Conservation (phyloP, 2,888 invertebrate species). For the Cheilosia scutellata region DNA sequence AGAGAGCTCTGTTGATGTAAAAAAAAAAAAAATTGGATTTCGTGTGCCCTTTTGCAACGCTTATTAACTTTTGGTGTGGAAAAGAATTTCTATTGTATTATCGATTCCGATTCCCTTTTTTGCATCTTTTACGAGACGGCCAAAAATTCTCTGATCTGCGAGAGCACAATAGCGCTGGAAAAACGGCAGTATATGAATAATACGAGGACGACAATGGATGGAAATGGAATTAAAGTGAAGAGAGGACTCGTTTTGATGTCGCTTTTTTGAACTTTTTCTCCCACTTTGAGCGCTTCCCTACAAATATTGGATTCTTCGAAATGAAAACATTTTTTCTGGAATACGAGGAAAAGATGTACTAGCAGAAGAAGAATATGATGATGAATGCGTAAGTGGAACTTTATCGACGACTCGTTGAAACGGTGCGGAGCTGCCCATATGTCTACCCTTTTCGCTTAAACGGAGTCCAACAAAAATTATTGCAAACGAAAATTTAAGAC, state of each 20-base stretch:
- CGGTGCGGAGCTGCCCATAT: slow-evolving; percentile 26
- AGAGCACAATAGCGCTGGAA: slow-evolving; percentile 43
- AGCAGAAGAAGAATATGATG: slow-evolving; percentile 48
- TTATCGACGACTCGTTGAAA: slow-evolving; percentile 31
- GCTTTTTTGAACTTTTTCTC: slow-evolving; percentile 10
- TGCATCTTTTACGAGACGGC: slow-evolving; percentile 48
- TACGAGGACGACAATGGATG: slow-evolving; percentile 34
- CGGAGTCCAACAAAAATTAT: background rate
- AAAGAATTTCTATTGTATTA: slow-evolving; percentile 72
- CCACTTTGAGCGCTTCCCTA: background rate
- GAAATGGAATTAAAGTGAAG: background rate
- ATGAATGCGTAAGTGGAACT: slow-evolving; percentile 60
- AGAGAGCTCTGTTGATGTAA: background rate
- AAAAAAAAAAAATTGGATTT: slow-evolving; percentile 15
- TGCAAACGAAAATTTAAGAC: background rate
- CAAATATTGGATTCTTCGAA: slow-evolving; percentile 47
- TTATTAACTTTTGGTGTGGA: slow-evolving; percentile 72
- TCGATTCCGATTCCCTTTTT: slow-evolving; percentile 65
- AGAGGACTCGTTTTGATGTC: slow-evolving; percentile 5
- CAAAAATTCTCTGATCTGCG: slow-evolving; percentile 18
- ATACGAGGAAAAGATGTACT: slow-evolving; percentile 21
- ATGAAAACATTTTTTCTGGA: slow-evolving; percentile 25
- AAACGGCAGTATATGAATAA: slow-evolving; percentile 39
- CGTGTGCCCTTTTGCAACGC: slow-evolving; percentile 62
- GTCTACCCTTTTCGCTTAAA: slow-evolving; percentile 21